Conservation (phyloP, 2,888 invertebrate species). For the Nomada ferruginata region DNA sequence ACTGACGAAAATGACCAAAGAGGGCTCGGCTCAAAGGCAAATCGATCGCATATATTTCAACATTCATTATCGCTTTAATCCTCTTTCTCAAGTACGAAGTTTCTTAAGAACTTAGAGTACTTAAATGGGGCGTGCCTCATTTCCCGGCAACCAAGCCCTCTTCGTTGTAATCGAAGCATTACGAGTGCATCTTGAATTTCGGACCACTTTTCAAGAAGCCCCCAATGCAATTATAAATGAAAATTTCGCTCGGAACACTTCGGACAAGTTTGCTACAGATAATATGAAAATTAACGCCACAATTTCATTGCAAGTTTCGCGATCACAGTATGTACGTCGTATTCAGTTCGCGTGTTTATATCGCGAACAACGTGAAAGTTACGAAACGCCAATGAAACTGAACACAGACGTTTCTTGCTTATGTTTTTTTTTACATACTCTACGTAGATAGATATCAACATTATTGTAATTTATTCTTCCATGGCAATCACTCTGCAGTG, state of each 20-base stretch:
- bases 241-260: background rate
- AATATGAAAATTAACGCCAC: background rate
- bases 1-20: conserved; percentile 1
- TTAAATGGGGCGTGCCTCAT: background rate
- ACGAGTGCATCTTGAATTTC: conserved; percentile 4
- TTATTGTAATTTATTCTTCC: conserved; percentile 51
- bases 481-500: conserved; percentile 23
- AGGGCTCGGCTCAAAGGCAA: background rate
- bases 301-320: no score
- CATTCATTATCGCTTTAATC: background rate
- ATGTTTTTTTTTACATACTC: no score
- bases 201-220: background rate
- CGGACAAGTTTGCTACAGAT: background rate
- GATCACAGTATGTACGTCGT: no score
- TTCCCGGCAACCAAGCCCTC: background rate
- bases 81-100: background rate
- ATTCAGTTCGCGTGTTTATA: no score
- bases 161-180: background rate
- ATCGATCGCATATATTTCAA: background rate
- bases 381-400: no score
- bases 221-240: background rate
- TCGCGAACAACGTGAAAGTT: no score
- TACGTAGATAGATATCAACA: background rate
- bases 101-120: background rate
- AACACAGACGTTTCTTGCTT: no score